These are phyloP conservation scores for Conus ventricosus DNA, from an alignment of 1,140 invertebrate species.

Conservation along the genomic window DNA sequence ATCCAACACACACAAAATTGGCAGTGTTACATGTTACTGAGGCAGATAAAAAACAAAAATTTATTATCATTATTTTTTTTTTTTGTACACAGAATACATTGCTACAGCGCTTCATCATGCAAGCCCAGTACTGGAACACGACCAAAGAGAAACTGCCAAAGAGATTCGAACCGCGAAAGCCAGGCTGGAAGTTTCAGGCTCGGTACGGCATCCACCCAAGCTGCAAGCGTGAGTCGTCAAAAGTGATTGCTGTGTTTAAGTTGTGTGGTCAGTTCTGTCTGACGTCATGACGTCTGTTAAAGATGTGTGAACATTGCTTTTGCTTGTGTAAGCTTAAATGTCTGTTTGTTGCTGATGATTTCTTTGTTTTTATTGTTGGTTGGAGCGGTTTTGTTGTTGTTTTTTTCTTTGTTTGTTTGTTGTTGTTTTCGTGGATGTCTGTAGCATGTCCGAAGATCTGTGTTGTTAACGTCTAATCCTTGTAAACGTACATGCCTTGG, in stretches of 20 bases:
- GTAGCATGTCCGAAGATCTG: no score
- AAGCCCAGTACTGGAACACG: conserved; percentile 86
- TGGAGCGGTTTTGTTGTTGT: no score
- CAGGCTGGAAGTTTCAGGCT: conserved; percentile 83
- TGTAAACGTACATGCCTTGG: no score
- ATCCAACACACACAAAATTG: no score
- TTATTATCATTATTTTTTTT: background rate
- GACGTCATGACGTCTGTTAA: background rate
- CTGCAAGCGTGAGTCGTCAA: conserved; percentile 81
- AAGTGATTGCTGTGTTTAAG: background rate
- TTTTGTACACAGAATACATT: conserved; percentile 53
- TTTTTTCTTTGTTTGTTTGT: no score
- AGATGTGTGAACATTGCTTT: background rate
- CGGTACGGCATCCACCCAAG: conserved; percentile 83
- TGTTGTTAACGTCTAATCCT: no score
- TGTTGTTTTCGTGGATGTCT: no score
- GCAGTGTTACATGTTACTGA: no score
- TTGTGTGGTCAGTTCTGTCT: background rate
- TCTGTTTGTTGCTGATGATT: no score
- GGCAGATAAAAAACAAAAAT: no score
- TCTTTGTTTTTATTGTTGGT: no score
- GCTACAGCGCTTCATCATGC: conserved; percentile 77
- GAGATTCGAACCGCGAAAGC: conserved; percentile 81
- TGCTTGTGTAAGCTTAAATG: no score
- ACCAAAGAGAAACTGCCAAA: conserved; percentile 85